Conservation (phyloP, 1,140 invertebrate genomes). For the Nasonia vitripennis region DNA sequence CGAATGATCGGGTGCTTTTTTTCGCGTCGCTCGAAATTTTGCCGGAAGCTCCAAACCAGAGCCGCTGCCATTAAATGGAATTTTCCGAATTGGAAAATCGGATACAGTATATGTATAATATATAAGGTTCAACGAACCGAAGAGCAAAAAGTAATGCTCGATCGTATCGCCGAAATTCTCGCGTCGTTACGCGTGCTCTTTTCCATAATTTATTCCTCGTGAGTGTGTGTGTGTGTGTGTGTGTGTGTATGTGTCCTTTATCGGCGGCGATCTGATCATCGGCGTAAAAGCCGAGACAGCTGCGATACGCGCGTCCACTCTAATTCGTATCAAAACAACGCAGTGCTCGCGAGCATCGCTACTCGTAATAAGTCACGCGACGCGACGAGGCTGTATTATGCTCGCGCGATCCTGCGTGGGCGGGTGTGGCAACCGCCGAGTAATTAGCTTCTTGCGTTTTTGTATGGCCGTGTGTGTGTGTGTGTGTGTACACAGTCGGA, state of each 20-base stretch:
- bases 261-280: slow-evolving; percentile 41
- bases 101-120: too few species aligned
- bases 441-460: slow-evolving; percentile 35
- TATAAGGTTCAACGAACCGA: too few species aligned
- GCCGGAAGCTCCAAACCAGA: neutral
- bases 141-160: too few species aligned
- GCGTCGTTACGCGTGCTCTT: slow-evolving; percentile 2
- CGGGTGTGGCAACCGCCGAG: slow-evolving; percentile 36
- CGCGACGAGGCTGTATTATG: neutral
- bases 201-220: slow-evolving; percentile 50
- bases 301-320: slow-evolving; percentile 19
- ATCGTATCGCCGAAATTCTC: too few species aligned
- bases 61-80: too few species aligned
- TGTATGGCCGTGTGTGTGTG: neutral
- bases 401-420: neutral
- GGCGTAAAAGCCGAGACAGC: slow-evolving; percentile 47
- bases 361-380: slow-evolving; percentile 39
- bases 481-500: neutral
- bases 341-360: neutral
- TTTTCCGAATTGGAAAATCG: neutral
- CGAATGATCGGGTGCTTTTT: slow-evolving; percentile 65
- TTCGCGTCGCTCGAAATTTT: slow-evolving; percentile 22
- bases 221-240: too few species aligned
- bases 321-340: slow-evolving; percentile 27
- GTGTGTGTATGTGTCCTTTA: neutral